These are phyloP conservation scores for Gallinago nigripennis DNA, from an alignment of 2,797 vertebrate genomes.

Conservation along the genomic window DNA sequence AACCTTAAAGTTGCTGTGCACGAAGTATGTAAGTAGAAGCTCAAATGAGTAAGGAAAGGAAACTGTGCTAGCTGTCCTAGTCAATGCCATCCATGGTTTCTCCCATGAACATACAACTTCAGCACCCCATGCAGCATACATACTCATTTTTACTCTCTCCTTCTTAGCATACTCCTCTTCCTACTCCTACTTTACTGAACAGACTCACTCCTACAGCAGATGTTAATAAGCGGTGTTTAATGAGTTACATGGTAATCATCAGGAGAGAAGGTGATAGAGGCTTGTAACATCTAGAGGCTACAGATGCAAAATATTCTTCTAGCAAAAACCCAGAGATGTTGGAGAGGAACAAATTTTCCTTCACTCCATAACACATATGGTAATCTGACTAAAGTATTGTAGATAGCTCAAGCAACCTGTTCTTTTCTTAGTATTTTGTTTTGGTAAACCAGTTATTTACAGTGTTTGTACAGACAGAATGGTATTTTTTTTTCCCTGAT, in stretches of 20 bases:
- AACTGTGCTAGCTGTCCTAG: not conserved
- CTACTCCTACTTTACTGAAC: not conserved
- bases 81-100: not conserved
- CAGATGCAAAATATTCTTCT: not conserved
- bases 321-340: not conserved
- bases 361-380: not conserved
- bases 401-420: not conserved
- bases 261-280: not conserved
- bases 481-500: not conserved
- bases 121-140: accelerated
- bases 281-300: not conserved
- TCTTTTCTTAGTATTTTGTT: not conserved
- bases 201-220: not conserved
- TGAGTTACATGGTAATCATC: not conserved
- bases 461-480: slow-evolving; percentile 23
- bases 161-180: not conserved
- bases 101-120: accelerated
- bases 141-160: not conserved
- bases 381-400: not conserved
- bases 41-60: not conserved
- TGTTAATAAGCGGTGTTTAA: not conserved
- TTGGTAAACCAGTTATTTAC: not conserved
- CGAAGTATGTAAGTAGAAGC: not conserved
- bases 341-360: not conserved
- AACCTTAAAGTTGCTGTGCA: not conserved